Evolutionary conservation across 2,888 invertebrate genomes (phyloP).

Genomic region (Drosophila gaucha): DNA sequence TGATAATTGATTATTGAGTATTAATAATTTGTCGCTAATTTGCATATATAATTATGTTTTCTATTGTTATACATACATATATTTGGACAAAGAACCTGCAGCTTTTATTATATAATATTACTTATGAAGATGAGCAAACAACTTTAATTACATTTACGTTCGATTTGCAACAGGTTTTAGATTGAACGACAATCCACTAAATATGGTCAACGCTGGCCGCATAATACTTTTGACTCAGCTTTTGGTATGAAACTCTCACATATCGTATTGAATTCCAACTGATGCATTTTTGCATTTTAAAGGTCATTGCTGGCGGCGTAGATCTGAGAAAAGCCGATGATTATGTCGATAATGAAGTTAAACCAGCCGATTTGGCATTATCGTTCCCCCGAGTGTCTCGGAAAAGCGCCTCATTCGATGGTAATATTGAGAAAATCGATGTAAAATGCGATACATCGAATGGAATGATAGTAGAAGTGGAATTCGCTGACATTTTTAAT

Average conservation of each 20-base stretch:
- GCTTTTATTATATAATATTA: conserved; percentile 14
- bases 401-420: conserved; percentile 45
- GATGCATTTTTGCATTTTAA: conserved; percentile 24
- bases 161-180: conserved; percentile 53
- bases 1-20: conserved; percentile 1
- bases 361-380: conserved; percentile 33
- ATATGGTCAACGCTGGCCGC: conserved; percentile 70
- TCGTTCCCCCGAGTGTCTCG: conserved; percentile 47
- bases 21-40: background rate
- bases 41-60: conserved; percentile 10
- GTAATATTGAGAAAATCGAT: conserved; percentile 87
- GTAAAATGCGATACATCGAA: conserved; percentile 87
- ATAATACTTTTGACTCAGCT: conserved; percentile 64
- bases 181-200: conserved; percentile 41
- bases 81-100: background rate
- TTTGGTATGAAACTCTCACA: conserved; percentile 52
- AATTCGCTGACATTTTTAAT: conserved; percentile 88
- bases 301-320: conserved; percentile 52
- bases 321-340: conserved; percentile 32
- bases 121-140: conserved; percentile 1
- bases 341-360: conserved; percentile 41
- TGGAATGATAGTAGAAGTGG: conserved; percentile 87
- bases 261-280: conserved; percentile 19
- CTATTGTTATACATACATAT: background rate
- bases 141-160: conserved; percentile 31